phyloP scores from a whole-genome alignment of 1,140 invertebrate species.

The Bombus superbus region DNA sequence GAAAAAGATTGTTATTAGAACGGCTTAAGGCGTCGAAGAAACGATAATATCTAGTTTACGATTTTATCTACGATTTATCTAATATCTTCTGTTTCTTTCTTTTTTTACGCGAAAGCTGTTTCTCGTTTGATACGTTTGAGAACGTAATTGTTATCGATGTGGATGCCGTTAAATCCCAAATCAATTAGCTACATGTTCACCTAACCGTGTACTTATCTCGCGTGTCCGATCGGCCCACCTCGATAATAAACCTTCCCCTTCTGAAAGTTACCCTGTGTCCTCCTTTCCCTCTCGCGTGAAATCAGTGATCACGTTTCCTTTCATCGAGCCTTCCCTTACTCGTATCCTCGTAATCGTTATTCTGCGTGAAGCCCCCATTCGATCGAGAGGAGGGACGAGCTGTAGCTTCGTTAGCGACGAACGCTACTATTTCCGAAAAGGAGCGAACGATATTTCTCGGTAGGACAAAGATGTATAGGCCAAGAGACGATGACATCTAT shows the following conservation, averaged over 20 bases:
- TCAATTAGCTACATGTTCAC: background rate
- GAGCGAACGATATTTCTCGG: slow-evolving; percentile 22
- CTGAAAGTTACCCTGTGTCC: background rate
- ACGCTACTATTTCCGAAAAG: slow-evolving; percentile 2
- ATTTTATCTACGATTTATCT: too few species aligned
- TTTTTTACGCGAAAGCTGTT: background rate
- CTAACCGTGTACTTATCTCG: background rate
- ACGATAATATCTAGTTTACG: too few species aligned
- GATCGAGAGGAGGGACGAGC: background rate
- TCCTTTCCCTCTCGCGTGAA: slow-evolving; percentile 30
- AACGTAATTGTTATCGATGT: background rate
- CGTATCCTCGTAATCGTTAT: slow-evolving; percentile 25
- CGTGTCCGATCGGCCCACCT: slow-evolving; percentile 8
- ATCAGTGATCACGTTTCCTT: slow-evolving; percentile 54
- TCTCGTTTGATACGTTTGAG: background rate
- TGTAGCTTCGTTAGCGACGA: background rate
- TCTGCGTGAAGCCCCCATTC: background rate
- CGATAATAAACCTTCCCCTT: background rate
- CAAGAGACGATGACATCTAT: background rate
- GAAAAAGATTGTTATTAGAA: too few species aligned
- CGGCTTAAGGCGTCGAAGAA: too few species aligned
- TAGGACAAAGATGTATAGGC: background rate
- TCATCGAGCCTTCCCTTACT: slow-evolving; percentile 28
- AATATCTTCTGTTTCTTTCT: background rate
- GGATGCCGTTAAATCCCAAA: background rate